Conservation (phyloP, 2,113 vertebrate genomes). For the Origma solitaria region DNA sequence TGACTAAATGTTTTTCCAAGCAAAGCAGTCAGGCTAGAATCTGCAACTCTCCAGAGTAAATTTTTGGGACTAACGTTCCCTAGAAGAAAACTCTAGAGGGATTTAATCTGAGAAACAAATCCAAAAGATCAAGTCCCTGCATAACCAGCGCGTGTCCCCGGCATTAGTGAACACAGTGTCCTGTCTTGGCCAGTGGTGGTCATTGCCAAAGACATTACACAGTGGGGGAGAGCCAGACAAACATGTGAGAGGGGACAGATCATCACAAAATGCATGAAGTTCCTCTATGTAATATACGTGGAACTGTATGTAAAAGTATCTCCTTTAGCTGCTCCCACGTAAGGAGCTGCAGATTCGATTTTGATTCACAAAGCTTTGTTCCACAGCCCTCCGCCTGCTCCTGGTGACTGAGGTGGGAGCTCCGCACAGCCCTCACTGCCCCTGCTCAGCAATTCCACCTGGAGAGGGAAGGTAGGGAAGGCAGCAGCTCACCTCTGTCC, state of each 20-base stretch:
- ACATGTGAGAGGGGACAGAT: not conserved
- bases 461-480: not conserved
- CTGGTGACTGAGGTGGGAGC: not conserved
- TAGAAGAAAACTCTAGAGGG: not conserved
- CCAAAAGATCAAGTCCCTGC: not conserved
- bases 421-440: not conserved
- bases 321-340: not conserved
- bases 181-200: not conserved
- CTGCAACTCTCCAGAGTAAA: not conserved
- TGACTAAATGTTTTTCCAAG: not conserved
- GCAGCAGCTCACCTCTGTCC: not conserved
- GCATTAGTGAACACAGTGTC: not conserved
- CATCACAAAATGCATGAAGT: not conserved
- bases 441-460: not conserved
- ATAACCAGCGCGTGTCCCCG: not conserved
- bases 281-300: fast-evolving
- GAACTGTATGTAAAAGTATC: not conserved
- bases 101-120: not conserved
- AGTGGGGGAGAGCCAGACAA: not conserved
- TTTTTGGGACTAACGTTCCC: not conserved
- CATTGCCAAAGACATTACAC: not conserved
- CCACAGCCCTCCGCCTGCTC: not conserved
- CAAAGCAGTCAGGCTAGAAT: not conserved
- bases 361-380: not conserved
- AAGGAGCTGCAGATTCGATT: not conserved